These are phyloP conservation scores for Hoplodrina ambigua DNA, from an alignment of 2,888 invertebrate species.

Conservation along the genomic window DNA sequence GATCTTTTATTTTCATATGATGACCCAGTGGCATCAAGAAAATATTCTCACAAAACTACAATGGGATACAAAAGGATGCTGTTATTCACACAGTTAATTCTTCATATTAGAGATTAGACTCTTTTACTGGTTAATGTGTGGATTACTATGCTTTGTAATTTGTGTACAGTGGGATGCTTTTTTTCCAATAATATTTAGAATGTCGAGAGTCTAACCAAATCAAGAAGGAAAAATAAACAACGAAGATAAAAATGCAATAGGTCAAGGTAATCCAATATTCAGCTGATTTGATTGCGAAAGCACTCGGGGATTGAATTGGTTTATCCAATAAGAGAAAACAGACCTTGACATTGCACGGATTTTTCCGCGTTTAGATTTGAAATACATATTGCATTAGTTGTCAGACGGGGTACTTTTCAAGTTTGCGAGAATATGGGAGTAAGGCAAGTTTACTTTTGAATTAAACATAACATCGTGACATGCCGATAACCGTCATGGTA, in stretches of 20 bases:
- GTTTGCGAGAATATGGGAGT: conserved; percentile 13
- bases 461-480: conserved; percentile 14
- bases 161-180: conserved; percentile 49
- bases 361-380: conserved; percentile 38
- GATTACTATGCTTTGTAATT: conserved; percentile 44
- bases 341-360: conserved; percentile 43
- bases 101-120: conserved; percentile 74
- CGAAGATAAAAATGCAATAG: conserved; percentile 35
- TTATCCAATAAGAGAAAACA: conserved; percentile 56
- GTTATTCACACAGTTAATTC: conserved; percentile 90
- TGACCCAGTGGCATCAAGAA: conserved; percentile 78
- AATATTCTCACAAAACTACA: conserved; percentile 88
- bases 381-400: conserved; percentile 37
- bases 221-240: conserved; percentile 32
- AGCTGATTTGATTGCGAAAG: conserved; percentile 39
- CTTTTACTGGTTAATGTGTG: conserved; percentile 71
- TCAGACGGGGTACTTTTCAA: not conserved
- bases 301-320: conserved; percentile 38
- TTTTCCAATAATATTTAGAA: not conserved
- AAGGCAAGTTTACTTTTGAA: conserved; percentile 20
- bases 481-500: not conserved
- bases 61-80: conserved; percentile 88
- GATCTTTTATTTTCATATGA: conserved; percentile 63
- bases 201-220: not conserved
- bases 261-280: conserved; percentile 57